Evolutionary conservation across 2,113 vertebrate species (phyloP).

Genomic region (Cettia cetti): DNA sequence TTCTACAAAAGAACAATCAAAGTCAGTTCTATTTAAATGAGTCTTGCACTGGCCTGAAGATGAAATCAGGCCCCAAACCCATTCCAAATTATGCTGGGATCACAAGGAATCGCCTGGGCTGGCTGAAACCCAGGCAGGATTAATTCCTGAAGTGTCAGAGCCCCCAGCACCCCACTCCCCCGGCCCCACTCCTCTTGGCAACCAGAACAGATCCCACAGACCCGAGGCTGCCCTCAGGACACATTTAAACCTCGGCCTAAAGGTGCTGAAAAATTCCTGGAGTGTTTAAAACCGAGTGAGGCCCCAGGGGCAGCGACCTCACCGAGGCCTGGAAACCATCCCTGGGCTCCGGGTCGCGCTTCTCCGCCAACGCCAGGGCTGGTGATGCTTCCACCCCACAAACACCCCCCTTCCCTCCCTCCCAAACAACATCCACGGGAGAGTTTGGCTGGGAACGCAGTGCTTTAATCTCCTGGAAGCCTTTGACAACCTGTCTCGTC

Average conservation of each 20-base stretch:
- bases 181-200: not conserved
- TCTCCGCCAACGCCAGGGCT: not conserved
- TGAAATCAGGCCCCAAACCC: not conserved
- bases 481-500: slow-evolving; percentile 74
- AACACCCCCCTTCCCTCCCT: not conserved
- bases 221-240: not conserved
- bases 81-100: not conserved
- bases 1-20: not conserved
- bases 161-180: not conserved
- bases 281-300: accelerated
- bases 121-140: not conserved
- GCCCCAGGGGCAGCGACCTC: not conserved
- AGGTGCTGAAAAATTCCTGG: not conserved
- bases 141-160: not conserved
- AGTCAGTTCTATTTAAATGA: not conserved
- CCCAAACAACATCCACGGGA: slow-evolving; percentile 43
- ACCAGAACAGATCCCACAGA: not conserved
- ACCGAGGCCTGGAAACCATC: not conserved
- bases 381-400: not conserved
- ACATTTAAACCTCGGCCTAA: not conserved
- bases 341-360: accelerated
- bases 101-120: accelerated
- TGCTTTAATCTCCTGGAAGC: slow-evolving; percentile 71
- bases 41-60: not conserved
- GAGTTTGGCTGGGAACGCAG: slow-evolving; percentile 54